Conservation (phyloP, 2,113 vertebrate genomes). For the Tauraco erythrolophus region DNA sequence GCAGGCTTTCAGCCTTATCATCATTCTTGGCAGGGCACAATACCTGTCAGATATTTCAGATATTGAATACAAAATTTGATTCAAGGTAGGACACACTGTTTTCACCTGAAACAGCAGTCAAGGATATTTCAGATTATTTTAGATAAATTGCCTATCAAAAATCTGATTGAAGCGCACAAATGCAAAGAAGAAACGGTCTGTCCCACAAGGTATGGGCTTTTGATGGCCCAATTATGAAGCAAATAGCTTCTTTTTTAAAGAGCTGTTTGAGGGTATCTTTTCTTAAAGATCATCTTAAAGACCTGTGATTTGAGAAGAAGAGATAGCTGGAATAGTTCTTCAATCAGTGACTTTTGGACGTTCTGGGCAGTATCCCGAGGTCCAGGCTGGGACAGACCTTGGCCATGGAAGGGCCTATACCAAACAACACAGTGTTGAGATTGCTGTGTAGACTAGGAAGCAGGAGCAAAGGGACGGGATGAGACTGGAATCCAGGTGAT, state of each 20-base stretch:
- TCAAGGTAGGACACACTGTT: neutral
- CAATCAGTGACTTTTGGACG: neutral
- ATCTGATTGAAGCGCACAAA: neutral
- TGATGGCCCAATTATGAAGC: neutral
- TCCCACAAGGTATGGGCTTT: neutral
- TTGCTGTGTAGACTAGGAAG: neutral
- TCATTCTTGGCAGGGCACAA: neutral
- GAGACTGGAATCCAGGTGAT: fast-evolving
- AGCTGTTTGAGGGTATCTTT: neutral
- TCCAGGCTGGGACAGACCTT: neutral
- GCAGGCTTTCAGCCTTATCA: neutral
- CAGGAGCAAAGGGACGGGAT: neutral
- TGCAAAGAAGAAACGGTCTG: neutral
- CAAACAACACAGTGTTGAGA: neutral
- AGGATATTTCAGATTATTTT: neutral
- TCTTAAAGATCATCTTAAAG: neutral
- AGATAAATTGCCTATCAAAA: neutral
- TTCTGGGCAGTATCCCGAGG: neutral
- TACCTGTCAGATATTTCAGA: neutral
- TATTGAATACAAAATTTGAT: neutral
- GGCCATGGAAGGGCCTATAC: neutral
- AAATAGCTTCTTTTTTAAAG: neutral
- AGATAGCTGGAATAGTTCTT: neutral
- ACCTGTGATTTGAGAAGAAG: neutral
- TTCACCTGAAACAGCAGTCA: neutral